Evolutionary conservation across 2,888 invertebrate species (phyloP).

Genomic region (Cheilosia urbana): DNA sequence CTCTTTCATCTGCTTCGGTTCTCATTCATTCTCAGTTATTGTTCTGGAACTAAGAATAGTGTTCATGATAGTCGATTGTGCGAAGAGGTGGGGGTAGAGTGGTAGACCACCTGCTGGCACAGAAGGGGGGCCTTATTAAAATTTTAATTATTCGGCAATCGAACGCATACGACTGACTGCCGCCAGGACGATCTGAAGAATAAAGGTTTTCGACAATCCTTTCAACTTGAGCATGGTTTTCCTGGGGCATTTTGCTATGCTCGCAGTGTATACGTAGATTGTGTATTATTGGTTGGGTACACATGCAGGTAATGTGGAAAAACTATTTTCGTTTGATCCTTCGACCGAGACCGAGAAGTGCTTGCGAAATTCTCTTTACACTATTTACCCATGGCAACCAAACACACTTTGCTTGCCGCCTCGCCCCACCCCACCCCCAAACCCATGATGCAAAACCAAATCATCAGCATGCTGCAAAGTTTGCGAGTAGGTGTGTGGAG

Average conservation of each 20-base stretch:
- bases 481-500: conserved; percentile 2
- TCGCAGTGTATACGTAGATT: conserved; percentile 32
- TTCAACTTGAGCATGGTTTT: conserved; percentile 58
- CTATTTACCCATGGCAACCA: conserved; percentile 66
- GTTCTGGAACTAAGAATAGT: conserved; percentile 27
- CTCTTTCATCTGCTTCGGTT: conserved; percentile 62
- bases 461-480: conserved; percentile 51
- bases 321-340: conserved; percentile 74
- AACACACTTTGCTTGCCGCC: conserved; percentile 50
- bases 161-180: conserved; percentile 54
- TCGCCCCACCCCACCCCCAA: background rate
- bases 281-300: conserved; percentile 55
- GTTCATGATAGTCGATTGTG: conserved; percentile 24
- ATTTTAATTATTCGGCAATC: conserved; percentile 74
- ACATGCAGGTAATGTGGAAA: conserved; percentile 59
- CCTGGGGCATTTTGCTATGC: conserved; percentile 43
- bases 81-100: background rate
- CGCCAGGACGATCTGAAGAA: conserved; percentile 39
- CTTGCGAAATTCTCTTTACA: conserved; percentile 60
- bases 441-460: conserved; percentile 42
- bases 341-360: conserved; percentile 48
- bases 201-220: conserved; percentile 67
- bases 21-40: conserved; percentile 42
- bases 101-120: conserved; percentile 46
- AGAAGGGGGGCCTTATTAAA: conserved; percentile 60